These are phyloP conservation scores for Manis crassicaudata DNA, from an alignment of 2,797 vertebrate species.

Conservation along the genomic window DNA sequence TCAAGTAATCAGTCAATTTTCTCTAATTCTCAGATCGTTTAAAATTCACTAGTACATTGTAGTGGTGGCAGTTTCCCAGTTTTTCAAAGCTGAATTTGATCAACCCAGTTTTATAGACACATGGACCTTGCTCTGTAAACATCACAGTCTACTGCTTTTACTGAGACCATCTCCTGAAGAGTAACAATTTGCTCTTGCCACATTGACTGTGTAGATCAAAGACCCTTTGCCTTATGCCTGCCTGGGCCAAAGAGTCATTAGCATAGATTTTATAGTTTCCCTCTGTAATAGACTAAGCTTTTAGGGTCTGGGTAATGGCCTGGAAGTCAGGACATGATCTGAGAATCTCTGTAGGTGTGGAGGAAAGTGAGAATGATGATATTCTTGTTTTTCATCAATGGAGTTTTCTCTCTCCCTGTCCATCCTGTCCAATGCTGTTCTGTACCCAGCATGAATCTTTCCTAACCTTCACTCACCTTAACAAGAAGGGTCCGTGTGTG, in stretches of 20 bases:
- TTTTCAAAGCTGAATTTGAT: background rate
- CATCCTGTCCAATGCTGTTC: background rate
- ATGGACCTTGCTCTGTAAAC: background rate
- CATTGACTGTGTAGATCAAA: conserved; percentile 52
- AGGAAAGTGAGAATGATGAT: background rate
- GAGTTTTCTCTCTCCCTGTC: background rate
- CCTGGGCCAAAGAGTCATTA: conserved; percentile 46
- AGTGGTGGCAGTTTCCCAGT: background rate
- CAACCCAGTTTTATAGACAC: background rate
- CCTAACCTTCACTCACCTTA: background rate
- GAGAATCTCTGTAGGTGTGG: background rate
- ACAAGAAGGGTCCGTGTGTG: background rate
- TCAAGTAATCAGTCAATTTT: background rate
- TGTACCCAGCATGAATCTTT: background rate
- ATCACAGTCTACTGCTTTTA: background rate
- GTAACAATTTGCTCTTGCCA: conserved; percentile 20
- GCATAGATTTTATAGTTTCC: conserved; percentile 59
- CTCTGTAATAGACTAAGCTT: conserved; percentile 54
- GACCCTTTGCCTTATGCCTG: conserved; percentile 23
- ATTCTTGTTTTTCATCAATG: background rate
- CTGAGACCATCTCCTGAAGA: conserved; percentile 34
- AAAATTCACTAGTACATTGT: background rate
- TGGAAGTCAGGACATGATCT: conserved; percentile 39
- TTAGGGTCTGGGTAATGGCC: conserved; percentile 42
- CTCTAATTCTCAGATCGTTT: background rate